Evolutionary conservation across 2,113 vertebrate species (phyloP).

Genomic region (Sturnira hondurensis): DNA sequence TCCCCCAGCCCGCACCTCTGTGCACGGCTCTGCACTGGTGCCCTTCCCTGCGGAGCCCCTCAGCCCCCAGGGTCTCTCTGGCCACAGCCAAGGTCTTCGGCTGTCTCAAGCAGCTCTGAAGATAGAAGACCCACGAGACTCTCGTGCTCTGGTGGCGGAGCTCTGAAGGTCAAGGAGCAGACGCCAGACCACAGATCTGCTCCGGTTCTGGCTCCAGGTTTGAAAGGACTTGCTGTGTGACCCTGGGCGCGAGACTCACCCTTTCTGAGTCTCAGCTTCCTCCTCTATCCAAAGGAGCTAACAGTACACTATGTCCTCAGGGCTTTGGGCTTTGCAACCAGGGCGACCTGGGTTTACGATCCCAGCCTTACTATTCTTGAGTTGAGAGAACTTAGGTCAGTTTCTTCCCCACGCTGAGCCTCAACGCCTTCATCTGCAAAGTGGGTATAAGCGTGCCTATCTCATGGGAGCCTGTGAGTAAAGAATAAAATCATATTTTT

Average conservation of each 20-base stretch:
- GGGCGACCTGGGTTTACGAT: neutral
- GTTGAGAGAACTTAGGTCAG: neutral
- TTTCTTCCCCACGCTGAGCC: neutral
- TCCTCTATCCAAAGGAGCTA: neutral
- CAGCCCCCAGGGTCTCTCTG: neutral
- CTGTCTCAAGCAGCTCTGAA: neutral
- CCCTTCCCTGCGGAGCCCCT: neutral
- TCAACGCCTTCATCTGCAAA: neutral
- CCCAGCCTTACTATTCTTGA: neutral
- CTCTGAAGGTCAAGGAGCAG: neutral
- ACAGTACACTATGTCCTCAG: neutral
- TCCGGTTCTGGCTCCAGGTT: neutral
- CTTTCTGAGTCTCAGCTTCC: neutral
- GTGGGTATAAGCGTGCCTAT: neutral
- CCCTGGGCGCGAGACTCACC: neutral
- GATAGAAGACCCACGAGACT: neutral
- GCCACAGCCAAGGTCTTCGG: neutral
- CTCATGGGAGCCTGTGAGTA: neutral
- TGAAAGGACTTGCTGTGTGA: neutral
- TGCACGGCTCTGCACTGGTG: neutral
- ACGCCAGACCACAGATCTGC: neutral
- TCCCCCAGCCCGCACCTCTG: neutral
- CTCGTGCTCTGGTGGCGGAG: neutral
- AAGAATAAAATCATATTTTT: neutral
- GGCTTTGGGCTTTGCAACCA: neutral